Conservation (phyloP, 2,113 vertebrate species). For the Mellivora capensis region DNA sequence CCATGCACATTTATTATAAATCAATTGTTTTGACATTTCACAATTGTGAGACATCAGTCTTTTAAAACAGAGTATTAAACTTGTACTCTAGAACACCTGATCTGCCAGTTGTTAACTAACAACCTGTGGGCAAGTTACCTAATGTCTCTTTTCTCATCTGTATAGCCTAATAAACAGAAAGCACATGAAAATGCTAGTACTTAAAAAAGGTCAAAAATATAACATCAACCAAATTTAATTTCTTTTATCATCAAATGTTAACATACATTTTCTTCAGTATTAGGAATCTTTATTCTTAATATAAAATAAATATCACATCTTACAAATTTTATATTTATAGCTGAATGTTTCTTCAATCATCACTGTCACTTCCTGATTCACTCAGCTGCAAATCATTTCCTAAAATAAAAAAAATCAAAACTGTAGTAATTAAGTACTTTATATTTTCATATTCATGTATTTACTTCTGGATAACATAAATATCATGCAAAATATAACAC, state of each 20-base stretch:
- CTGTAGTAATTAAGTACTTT: neutral
- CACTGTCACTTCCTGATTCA: constrained; percentile 97
- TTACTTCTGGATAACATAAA: neutral
- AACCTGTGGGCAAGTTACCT: neutral
- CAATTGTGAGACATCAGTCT: neutral
- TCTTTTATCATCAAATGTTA: constrained; percentile 76
- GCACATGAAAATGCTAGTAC: neutral
- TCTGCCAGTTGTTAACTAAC: neutral
- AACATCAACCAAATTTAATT: constrained; percentile 67
- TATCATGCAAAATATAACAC: neutral
- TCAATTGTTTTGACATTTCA: constrained; percentile 21
- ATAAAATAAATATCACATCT: constrained; percentile 76
- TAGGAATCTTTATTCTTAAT: constrained; percentile 77
- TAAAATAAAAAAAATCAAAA: constrained; percentile 80
- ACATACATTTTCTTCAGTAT: constrained; percentile 73
- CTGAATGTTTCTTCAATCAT: constrained; percentile 84
- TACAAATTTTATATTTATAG: constrained; percentile 70
- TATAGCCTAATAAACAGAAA: neutral
- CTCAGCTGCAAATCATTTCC: constrained; percentile 97
- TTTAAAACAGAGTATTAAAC: neutral
- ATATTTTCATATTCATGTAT: neutral
- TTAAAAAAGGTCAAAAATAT: constrained; percentile 28
- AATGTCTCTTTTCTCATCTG: neutral
- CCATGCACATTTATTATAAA: constrained; percentile 27
- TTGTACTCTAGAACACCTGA: neutral